phyloP scores from a whole-genome alignment of 2,888 invertebrate species.

The Ornithoptera priamus region DNA sequence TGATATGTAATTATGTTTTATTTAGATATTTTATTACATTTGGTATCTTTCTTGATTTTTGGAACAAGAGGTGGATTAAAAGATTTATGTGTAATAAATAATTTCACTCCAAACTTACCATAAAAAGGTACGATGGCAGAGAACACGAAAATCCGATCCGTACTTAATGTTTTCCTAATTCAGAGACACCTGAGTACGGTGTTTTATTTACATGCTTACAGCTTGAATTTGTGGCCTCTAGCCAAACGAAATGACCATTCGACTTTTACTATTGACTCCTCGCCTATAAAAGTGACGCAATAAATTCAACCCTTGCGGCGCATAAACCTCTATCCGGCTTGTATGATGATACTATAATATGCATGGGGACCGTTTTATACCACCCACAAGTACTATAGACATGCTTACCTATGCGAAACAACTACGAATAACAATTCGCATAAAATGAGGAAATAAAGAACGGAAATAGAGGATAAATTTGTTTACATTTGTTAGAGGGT shows the following conservation, averaged over 20 bases:
- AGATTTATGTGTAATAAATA: constrained; percentile 3
- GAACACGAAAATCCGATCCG: constrained; percentile 22
- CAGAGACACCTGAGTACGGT: constrained; percentile 27
- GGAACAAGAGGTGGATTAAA: not conserved
- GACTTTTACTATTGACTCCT: constrained; percentile 68
- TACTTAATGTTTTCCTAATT: constrained; percentile 28
- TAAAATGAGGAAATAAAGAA: constrained; percentile 1
- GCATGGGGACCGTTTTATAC: constrained; percentile 76
- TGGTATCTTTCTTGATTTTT: not conserved
- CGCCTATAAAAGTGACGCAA: constrained; percentile 62
- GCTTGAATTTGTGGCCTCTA: constrained; percentile 39
- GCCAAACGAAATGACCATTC: constrained; percentile 52
- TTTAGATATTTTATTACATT: not conserved
- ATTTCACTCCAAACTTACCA: constrained; percentile 2
- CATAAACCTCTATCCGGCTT: constrained; percentile 65
- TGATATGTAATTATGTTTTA: not conserved
- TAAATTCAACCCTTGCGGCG: constrained; percentile 63
- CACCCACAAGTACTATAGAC: constrained; percentile 41
- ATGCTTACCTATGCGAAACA: constrained; percentile 10
- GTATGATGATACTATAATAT: constrained; percentile 77
- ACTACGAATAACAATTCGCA: constrained; percentile 5
- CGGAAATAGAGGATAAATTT: not conserved
- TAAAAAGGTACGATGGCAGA: constrained; percentile 10
- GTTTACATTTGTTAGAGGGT: not conserved
- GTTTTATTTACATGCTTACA: constrained; percentile 39